Evolutionary conservation across 2,888 invertebrate species (phyloP).

Genomic region (Pachliopta kotzebuea): DNA sequence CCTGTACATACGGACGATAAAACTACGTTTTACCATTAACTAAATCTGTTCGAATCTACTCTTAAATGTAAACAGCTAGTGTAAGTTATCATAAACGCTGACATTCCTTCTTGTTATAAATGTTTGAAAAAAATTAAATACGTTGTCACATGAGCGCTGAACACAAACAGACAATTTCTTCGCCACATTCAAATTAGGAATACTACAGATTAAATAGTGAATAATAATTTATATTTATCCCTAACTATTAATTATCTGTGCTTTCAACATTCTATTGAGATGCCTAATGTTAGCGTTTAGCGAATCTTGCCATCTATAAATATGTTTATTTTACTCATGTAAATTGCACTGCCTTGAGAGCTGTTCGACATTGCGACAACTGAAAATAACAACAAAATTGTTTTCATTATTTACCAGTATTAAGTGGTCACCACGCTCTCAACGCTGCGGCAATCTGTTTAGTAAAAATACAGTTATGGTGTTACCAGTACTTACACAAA

Average conservation of each 20-base stretch:
- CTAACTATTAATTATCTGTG: conserved; percentile 34
- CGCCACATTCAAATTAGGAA: conserved; percentile 13
- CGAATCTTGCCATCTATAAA: conserved; percentile 72
- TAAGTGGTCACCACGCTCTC: conserved; percentile 34
- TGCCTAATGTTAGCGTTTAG: conserved; percentile 75
- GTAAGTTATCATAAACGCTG: conserved; percentile 74
- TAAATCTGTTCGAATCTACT: conserved; percentile 55
- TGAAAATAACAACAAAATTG: not conserved
- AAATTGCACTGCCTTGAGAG: conserved; percentile 50
- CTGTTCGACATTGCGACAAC: conserved; percentile 20
- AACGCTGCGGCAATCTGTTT: conserved; percentile 52
- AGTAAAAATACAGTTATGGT: conserved; percentile 61
- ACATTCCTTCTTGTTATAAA: conserved; percentile 62
- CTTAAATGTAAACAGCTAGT: conserved; percentile 57
- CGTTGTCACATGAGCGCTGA: conserved; percentile 6
- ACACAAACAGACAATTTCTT: conserved; percentile 18
- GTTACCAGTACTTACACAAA: conserved; percentile 76
- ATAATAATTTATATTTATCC: conserved; percentile 16
- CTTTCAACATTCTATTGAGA: conserved; percentile 36
- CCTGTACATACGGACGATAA: conserved; percentile 71
- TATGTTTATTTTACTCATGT: conserved; percentile 55
- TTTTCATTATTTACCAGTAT: conserved; percentile 22
- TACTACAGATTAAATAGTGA: conserved; percentile 13
- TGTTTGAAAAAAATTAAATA: conserved; percentile 33
- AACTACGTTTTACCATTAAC: conserved; percentile 54